Base-by-base conservation (phyloP, 1,140 invertebrate genomes). In the Drosophila miranda region DNA sequence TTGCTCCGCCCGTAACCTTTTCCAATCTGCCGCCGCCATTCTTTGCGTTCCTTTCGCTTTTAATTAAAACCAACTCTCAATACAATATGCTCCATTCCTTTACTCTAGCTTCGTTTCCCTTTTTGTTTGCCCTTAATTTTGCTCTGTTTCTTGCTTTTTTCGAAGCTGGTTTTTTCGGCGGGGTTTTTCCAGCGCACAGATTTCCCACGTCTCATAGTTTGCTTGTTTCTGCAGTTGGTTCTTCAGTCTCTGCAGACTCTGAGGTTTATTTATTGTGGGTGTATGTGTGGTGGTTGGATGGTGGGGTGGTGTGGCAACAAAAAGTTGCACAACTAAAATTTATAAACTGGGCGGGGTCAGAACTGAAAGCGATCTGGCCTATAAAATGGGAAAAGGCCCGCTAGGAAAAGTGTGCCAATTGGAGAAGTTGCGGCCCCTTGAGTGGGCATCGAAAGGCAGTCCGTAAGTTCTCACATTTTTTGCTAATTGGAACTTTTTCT, bases 41-140 rank as follows among this genome's bases (percentile, higher is more conserved):
- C 70, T 75, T 41, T 53, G 30, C 84, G 45, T 68, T 81, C 57
- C 73, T 58, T 77, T 81, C 77, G 50, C 77, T 67, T 84, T 86
- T 86, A 86, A 86, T 86, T 86, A 86, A 86, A 86, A 86, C 74
- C 64, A 87, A 86, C 81, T 87, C 78, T 87, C 81, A 87, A 83
- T 83, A 84, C 79, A 83, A 86, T 87, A 87, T 87, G 81, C 77
- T 26, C 23, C 23, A 6, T 5, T 26, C 28, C 28, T 72, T 61
- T 69, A 51, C 64, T 66, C 59, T 42, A 60, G 61, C 78, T 60
- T 58, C 68, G 59, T 55, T 82, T 59, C 58, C 56, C 68, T 75
- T 82, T 86, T 80, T 86, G 80, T 86, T 86, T 87, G 69, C 69
- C 78, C 71, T 84, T 84, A 79, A 83, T 86, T 86, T 81, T 75